A percentile compares a stretch with the other conserved stretches of the same genome.
These are phyloP conservation scores for Alces alces DNA, from an alignment of 2,113 vertebrate species.

Conservation along the genomic window DNA sequence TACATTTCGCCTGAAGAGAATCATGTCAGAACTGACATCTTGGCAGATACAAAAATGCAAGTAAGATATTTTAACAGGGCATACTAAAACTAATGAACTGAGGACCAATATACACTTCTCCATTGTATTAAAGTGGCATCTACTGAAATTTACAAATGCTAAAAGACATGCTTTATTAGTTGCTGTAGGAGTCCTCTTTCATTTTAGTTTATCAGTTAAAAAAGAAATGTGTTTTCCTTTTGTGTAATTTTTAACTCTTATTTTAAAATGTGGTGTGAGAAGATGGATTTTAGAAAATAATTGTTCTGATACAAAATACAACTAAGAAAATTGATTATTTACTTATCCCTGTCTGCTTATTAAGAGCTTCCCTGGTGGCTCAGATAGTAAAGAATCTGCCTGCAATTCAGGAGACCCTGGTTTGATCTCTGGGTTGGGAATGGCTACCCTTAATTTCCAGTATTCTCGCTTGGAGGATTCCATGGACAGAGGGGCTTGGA, in stretches of 20 bases:
- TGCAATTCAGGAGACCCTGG: not conserved
- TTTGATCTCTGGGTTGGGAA: not conserved
- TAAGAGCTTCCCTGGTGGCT: not conserved
- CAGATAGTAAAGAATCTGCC: not conserved
- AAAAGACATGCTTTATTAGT: slow-evolving; percentile 60
- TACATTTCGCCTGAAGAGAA: slow-evolving; percentile 67
- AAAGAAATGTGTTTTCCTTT: slow-evolving; percentile 34
- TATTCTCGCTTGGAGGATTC: not conserved
- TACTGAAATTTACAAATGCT: slow-evolving; percentile 64
- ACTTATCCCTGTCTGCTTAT: not conserved
- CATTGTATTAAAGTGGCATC: slow-evolving; percentile 64
- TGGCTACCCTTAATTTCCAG: not conserved
- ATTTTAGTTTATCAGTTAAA: slow-evolving; percentile 56
- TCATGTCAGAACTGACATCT: slow-evolving; percentile 62
- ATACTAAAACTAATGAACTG: slow-evolving; percentile 69
- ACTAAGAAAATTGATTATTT: not conserved
- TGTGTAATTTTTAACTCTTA: slow-evolving; percentile 50
- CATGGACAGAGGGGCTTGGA: not conserved
- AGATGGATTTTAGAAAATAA: not conserved
- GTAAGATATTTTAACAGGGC: slow-evolving; percentile 63
- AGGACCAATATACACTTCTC: slow-evolving; percentile 44
- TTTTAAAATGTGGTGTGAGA: slow-evolving; percentile 21
- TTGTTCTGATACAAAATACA: not conserved
- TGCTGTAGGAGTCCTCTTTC: slow-evolving; percentile 44
- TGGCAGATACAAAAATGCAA: slow-evolving; percentile 66